phyloP scores from a whole-genome alignment of 2,113 vertebrate species.

The Chaenocephalus aceratus region DNA sequence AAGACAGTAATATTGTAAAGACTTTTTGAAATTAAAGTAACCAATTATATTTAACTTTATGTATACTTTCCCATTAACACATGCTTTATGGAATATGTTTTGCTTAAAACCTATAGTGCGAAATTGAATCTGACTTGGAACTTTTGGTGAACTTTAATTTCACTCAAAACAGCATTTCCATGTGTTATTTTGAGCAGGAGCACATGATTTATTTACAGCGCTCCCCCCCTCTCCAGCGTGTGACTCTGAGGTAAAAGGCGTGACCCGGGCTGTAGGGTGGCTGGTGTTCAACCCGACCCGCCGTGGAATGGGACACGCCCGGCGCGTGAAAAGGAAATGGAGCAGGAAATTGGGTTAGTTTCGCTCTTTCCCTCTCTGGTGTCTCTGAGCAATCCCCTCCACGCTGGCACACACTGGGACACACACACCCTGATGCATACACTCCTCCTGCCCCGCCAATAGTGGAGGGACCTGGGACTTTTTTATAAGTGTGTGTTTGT shows the following conservation, averaged over 20 bases:
- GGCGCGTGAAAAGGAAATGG: constrained; percentile 81
- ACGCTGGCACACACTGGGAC: constrained; percentile 30
- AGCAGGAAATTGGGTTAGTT: constrained; percentile 86
- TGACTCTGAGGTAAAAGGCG: constrained; percentile 70
- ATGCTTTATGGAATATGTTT: no score
- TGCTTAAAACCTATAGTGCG: no score
- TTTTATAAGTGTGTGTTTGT: constrained; percentile 55
- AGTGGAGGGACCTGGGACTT: constrained; percentile 72
- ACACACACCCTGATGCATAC: constrained; percentile 26
- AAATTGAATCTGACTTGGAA: constrained; percentile 6
- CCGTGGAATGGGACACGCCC: constrained; percentile 70
- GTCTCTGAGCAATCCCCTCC: constrained; percentile 71
- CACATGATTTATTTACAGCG: constrained; percentile 65
- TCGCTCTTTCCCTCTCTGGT: constrained; percentile 73
- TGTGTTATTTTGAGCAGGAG: constrained; percentile 46
- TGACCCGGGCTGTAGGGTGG: constrained; percentile 70
- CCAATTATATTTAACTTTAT: no score
- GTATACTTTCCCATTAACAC: no score
- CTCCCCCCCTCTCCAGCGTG: constrained; percentile 26
- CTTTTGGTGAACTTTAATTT: constrained; percentile 49
- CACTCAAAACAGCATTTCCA: constrained; percentile 36
- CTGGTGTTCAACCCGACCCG: constrained; percentile 69
- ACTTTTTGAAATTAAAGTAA: no score
- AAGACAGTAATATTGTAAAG: no score
- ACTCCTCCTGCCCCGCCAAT: constrained; percentile 58